Percentiles rank a stretch among this genome's conserved stretches.
Evolutionary conservation across 2,888 invertebrate genomes (phyloP).

Genomic region (Odontocolon sp.): DNA sequence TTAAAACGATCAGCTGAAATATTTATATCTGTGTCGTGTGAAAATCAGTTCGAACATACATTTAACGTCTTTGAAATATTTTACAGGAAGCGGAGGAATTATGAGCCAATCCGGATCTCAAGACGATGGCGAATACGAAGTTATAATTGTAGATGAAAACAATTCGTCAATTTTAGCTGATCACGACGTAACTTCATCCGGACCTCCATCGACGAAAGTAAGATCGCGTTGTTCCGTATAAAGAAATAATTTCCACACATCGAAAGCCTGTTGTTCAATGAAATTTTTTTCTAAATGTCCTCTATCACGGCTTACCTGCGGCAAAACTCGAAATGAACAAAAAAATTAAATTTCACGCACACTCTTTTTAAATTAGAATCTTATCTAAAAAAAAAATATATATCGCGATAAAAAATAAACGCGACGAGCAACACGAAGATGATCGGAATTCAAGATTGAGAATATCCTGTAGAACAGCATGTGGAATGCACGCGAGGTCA

Average conservation of each 20-base stretch:
- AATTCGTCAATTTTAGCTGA: constrained; percentile 92
- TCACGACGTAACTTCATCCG: constrained; percentile 88
- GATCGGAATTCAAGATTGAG: constrained; percentile 25
- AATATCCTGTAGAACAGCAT: constrained; percentile 50
- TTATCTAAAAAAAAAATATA: constrained; percentile 3
- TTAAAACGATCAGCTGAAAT: constrained; percentile 23
- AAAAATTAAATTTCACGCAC: neutral
- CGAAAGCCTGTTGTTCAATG: neutral
- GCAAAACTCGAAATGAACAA: constrained; percentile 5
- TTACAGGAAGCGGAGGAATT: constrained; percentile 78
- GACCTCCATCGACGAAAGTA: constrained; percentile 93
- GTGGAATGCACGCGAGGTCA: constrained; percentile 51
- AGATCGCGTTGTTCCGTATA: constrained; percentile 19
- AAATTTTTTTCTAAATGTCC: constrained; percentile 15
- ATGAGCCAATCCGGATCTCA: constrained; percentile 81
- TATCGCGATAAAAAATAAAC: neutral
- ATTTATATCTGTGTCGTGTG: constrained; percentile 43
- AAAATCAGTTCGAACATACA: constrained; percentile 2
- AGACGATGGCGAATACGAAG: constrained; percentile 93
- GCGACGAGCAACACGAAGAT: constrained; percentile 25
- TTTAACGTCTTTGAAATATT: constrained; percentile 6
- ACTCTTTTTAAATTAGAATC: too few relatives aligned
- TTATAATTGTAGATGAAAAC: constrained; percentile 94
- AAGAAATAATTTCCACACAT: neutral
- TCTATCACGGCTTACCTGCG: constrained; percentile 40